These are phyloP conservation scores for Mythimna vitellina DNA, from an alignment of 2,888 invertebrate genomes.

Conservation along the genomic window DNA sequence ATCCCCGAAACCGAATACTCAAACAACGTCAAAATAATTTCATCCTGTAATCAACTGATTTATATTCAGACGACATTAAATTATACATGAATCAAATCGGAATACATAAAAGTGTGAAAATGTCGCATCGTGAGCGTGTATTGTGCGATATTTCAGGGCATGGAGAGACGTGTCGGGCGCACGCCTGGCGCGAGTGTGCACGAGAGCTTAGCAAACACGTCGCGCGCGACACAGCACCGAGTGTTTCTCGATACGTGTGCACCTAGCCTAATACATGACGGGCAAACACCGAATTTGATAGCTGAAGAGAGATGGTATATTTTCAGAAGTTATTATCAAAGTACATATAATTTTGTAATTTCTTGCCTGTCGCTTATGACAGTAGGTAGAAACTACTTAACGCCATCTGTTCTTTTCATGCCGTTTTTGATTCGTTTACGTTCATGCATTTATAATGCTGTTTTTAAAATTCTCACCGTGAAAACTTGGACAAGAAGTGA, in stretches of 20 bases:
- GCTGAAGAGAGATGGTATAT: slow-evolving; percentile 26
- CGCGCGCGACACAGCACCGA: slow-evolving; percentile 59
- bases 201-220: slow-evolving; percentile 69
- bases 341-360: background rate
- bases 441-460: background rate
- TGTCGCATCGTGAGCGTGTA: slow-evolving; percentile 61
- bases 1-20: slow-evolving; percentile 47
- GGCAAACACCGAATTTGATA: slow-evolving; percentile 58
- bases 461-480: no score
- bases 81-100: slow-evolving; percentile 69
- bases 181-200: slow-evolving; percentile 62
- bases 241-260: slow-evolving; percentile 62
- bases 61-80: slow-evolving; percentile 69
- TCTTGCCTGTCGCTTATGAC: background rate
- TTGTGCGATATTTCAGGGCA: slow-evolving; percentile 67
- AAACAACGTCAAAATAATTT: slow-evolving; percentile 62
- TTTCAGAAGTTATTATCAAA: slow-evolving; percentile 18
- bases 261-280: slow-evolving; percentile 55
- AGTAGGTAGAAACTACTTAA: background rate
- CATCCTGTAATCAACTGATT: slow-evolving; percentile 64
- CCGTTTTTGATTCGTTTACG: background rate
- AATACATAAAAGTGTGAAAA: slow-evolving; percentile 68
- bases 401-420: background rate
- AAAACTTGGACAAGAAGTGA: no score
- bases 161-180: slow-evolving; percentile 65